Percentiles rank a stretch among this genome's conserved stretches.
phyloP scores from a whole-genome alignment of 2,113 vertebrate genomes.

The Accipiter virgatus region DNA sequence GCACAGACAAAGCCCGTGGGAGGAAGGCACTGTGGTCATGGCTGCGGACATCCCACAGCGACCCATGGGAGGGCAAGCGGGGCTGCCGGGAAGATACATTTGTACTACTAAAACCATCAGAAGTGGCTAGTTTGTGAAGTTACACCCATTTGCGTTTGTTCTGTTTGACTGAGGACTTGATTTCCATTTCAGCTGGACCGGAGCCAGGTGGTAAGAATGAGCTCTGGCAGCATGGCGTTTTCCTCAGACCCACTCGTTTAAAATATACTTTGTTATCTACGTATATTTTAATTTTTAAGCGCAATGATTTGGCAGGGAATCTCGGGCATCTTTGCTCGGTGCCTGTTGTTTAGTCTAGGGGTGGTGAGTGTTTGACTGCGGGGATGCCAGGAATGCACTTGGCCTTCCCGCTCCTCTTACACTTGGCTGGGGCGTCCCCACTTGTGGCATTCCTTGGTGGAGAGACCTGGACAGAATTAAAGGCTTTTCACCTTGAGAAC shows the following conservation, averaged over 20 bases:
- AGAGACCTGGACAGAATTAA: not conserved
- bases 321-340: not conserved
- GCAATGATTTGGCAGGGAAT: not conserved
- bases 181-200: not conserved
- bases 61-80: too few species aligned
- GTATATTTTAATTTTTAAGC: not conserved
- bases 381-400: not conserved
- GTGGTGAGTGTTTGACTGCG: not conserved
- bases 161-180: not conserved
- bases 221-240: not conserved
- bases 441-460: not conserved
- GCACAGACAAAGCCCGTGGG: accelerated
- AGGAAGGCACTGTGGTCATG: not conserved
- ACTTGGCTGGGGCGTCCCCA: not conserved
- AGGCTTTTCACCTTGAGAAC: not conserved
- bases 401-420: not conserved
- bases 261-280: not conserved
- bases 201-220: not conserved
- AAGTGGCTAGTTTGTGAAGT: not conserved
- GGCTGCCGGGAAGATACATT: not conserved
- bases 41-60: not conserved
- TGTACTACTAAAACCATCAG: not conserved
- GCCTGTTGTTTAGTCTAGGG: constrained; percentile 21
- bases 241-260: not conserved
- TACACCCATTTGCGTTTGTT: not conserved